Percentiles rank a stretch among this genome's conserved stretches.
These are phyloP conservation scores for Agrilus biguttatus DNA, from an alignment of 2,888 invertebrate genomes.

Conservation along the genomic window DNA sequence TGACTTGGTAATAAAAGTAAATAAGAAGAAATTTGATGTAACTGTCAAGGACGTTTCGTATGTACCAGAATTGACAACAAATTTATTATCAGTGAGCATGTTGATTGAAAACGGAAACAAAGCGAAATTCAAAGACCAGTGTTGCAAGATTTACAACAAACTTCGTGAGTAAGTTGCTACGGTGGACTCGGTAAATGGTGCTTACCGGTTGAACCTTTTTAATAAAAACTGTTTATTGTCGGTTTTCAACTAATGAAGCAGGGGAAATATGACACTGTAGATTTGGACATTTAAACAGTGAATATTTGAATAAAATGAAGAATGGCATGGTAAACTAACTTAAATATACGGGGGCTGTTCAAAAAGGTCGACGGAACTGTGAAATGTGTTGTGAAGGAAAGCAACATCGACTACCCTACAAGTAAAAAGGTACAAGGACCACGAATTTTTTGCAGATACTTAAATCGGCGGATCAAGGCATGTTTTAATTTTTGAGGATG, in stretches of 20 bases:
- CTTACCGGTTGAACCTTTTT: slow-evolving; percentile 3
- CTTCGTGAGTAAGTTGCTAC: slow-evolving; percentile 3
- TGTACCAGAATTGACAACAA: slow-evolving; percentile 7
- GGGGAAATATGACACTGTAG: slow-evolving; percentile 6
- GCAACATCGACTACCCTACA: not conserved
- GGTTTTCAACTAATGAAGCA: not conserved
- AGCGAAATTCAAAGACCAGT: slow-evolving; percentile 4
- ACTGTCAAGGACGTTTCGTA: slow-evolving; percentile 4
- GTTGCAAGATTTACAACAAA: slow-evolving; percentile 7
- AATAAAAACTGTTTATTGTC: not conserved
- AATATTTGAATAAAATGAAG: slow-evolving; percentile 3
- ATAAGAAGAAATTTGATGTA: slow-evolving; percentile 2
- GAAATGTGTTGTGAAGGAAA: not conserved
- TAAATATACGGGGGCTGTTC: not conserved
- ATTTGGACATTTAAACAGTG: slow-evolving; percentile 3
- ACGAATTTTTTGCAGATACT: not conserved
- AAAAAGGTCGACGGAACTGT: not conserved
- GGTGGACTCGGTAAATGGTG: slow-evolving; percentile 3
- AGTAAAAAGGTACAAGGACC: not conserved
- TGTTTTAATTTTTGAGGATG: not conserved
- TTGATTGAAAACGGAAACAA: slow-evolving; percentile 6
- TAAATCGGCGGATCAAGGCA: not conserved
- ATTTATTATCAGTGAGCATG: slow-evolving; percentile 8
- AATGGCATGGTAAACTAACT: not conserved
- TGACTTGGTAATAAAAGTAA: slow-evolving; percentile 3